Conservation (phyloP, 2,797 vertebrate genomes). For the Pithecia hirsuta region DNA sequence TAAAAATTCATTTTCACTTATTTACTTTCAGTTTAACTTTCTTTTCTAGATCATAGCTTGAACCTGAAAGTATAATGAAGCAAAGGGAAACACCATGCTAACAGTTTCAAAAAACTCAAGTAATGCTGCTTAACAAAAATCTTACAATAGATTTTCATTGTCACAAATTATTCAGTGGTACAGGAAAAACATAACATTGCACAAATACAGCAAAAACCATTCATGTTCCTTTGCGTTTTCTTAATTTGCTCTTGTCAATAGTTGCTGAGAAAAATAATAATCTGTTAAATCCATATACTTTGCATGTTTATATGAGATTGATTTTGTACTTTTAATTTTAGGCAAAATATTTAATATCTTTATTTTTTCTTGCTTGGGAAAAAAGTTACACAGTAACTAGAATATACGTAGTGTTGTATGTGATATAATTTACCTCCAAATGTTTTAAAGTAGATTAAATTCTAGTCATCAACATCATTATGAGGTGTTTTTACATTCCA, state of each 20-base stretch:
- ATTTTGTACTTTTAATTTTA: background rate
- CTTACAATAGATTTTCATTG: background rate
- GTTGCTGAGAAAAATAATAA: background rate
- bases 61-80: conserved; percentile 34
- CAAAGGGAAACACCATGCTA: background rate
- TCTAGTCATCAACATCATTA: background rate
- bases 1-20: background rate
- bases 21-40: conserved; percentile 31
- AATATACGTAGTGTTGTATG: background rate
- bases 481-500: background rate
- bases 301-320: background rate
- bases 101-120: background rate
- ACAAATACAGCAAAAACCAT: background rate
- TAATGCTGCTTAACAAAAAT: background rate
- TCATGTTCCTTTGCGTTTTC: background rate
- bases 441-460: background rate
- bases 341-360: background rate
- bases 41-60: background rate
- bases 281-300: background rate
- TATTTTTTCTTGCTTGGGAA: background rate
- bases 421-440: background rate
- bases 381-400: background rate
- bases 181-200: background rate
- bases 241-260: conserved; percentile 33
- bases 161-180: background rate